A percentile compares a stretch with the other conserved stretches of the same genome.
Conservation (phyloP, 1,140 invertebrate genomes). For the Bombus cullumanus region DNA sequence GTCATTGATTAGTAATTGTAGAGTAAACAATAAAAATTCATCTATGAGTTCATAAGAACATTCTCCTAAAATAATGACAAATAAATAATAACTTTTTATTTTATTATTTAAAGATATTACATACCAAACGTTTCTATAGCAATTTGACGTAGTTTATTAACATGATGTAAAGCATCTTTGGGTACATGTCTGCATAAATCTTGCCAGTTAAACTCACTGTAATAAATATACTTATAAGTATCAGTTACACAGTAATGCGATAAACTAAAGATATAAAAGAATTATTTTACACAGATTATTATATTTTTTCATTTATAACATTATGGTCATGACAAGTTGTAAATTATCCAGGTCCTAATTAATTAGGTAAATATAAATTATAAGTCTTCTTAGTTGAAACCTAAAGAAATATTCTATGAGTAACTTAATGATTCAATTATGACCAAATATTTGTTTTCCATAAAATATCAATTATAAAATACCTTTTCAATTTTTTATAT, state of each 20-base stretch:
- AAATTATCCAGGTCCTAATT: neutral
- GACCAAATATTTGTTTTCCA: neutral
- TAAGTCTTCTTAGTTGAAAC: neutral
- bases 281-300: neutral
- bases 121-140: constrained; percentile 67
- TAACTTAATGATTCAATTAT: neutral
- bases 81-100: neutral
- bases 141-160: constrained; percentile 66
- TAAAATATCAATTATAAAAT: constrained; percentile 30
- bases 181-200: constrained; percentile 69
- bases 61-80: constrained; percentile 67
- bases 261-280: neutral
- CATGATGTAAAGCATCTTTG: constrained; percentile 38
- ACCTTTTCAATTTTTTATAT: constrained; percentile 65
- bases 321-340: neutral
- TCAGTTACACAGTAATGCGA: neutral
- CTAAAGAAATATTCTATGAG: neutral
- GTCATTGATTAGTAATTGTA: constrained; percentile 85
- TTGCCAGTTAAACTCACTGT: constrained; percentile 70
- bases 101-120: constrained; percentile 32
- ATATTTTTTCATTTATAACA: neutral
- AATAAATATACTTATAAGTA: constrained; percentile 49
- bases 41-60: constrained; percentile 83
- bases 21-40: constrained; percentile 85
- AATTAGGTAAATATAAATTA: neutral